Base-by-base conservation (phyloP, 2,888 invertebrate species). In the Steinernema carpocapsae region DNA sequence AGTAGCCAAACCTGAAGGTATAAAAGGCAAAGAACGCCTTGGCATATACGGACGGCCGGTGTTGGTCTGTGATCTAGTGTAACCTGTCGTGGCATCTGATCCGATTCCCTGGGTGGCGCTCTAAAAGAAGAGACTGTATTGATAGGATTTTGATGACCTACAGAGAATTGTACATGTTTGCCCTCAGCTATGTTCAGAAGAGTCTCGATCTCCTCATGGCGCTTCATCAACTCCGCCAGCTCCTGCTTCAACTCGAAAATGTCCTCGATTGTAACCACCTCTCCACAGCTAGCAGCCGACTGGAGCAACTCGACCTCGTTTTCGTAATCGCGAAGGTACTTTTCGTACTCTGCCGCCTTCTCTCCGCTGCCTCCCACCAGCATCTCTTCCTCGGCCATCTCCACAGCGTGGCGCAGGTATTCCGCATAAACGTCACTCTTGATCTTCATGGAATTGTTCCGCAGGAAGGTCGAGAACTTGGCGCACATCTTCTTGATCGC, bases 391-490 rank as follows among this genome's bases (percentile, higher is more conserved):
- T 48, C 48, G 48, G 48, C 48, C 4, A 4, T 3, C 4, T 48
- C 17, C 6, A 14, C 48, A 3, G 4, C 48, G 48, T 48, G 7
- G 14, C 48, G 48, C 48, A 48, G 14, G 17, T 76, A 77, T 46
- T 73, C 72, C 59, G 42, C 64, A 45, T 76, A 74, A 7, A 51
- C 64, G 70, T 78, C 77, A 64, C 74, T 78, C 48, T 74, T 74
- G 22, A 75, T 73, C 22, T 70, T 17, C 22, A 78, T 17, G 10
- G 76, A 75, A 72, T 78, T 59, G 32, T 73, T 52, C n/a, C 37
- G 56, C 37, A 78, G 32, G 64, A 75, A 75, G 14, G n/a, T 24
- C 7, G 76, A 26, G 42, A 75, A 76, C 22, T 26, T 48, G 29
- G 37, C 43, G 32, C 29, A 32, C n/a, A 29, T 76, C 52, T 75